Conservation (phyloP, 2,113 vertebrate species). For the Nothobranchius furzeri region DNA sequence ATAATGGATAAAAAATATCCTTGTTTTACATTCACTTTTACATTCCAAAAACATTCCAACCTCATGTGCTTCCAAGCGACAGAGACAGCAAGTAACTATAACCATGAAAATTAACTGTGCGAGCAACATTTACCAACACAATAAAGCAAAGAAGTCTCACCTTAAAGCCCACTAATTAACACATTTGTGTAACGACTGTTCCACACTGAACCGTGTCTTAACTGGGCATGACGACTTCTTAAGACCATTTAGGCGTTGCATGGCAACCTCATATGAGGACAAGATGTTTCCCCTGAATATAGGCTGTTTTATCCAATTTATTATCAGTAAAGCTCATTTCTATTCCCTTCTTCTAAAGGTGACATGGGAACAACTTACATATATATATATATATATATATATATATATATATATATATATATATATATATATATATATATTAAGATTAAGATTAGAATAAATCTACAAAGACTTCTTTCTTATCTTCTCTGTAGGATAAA, state of each 20-base stretch:
- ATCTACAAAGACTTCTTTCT: constrained; percentile 10
- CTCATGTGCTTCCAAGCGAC: too few relatives aligned
- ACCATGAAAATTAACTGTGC: too few relatives aligned
- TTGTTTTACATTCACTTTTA: not conserved
- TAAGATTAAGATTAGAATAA: not conserved
- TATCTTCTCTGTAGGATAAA: not conserved
- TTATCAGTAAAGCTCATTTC: constrained; percentile 2
- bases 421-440: too few relatives aligned
- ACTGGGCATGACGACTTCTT: not conserved
- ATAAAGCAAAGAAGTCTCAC: not conserved
- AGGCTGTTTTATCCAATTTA: not conserved
- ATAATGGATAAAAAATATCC: too few relatives aligned
- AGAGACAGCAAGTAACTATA: too few relatives aligned
- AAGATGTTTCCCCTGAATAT: not conserved
- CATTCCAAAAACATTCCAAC: not conserved
- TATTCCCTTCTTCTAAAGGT: constrained; percentile 7
- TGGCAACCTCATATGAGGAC: not conserved
- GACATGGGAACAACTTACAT: constrained; percentile 9
- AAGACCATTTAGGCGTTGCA: not conserved
- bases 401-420: too few relatives aligned
- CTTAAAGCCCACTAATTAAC: not conserved
- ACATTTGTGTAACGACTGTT: not conserved
- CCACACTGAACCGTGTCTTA: not conserved
- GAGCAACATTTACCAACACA: not conserved
- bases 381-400: not conserved